Conservation (phyloP, 1,140 invertebrate genomes). For the Cataglyphis hispanica region DNA sequence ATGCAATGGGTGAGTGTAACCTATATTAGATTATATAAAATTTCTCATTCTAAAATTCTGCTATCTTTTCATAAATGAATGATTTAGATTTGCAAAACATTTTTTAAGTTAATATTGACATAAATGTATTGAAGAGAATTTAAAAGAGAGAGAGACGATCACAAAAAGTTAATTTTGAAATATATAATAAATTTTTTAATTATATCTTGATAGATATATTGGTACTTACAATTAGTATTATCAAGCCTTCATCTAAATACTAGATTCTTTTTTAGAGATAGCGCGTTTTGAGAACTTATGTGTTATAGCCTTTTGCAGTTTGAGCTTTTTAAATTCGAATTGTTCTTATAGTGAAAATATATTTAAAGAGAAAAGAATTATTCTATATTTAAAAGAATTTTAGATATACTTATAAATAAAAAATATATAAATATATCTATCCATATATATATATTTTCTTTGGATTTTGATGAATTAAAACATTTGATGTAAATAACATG, state of each 20-base stretch:
- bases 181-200: not conserved
- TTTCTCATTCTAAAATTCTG: conserved; percentile 3
- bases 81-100: conserved; percentile 17
- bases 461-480: not conserved
- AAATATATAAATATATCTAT: not conserved
- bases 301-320: not conserved
- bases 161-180: not conserved
- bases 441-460: not conserved
- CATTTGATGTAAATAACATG: conserved; percentile 27
- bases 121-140: not conserved
- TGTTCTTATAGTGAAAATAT: not conserved
- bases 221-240: too few species aligned
- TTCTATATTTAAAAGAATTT: not conserved
- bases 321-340: not conserved
- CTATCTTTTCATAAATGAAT: not conserved
- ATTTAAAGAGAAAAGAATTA: not conserved
- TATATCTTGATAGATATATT: not conserved
- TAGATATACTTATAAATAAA: not conserved
- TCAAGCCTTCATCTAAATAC: too few species aligned
- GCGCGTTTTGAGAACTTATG: conserved; percentile 9
- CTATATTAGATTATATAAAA: not conserved
- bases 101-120: not conserved
- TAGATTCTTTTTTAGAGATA: not conserved
- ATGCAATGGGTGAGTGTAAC: conserved; percentile 63
- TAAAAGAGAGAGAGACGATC: not conserved